A percentile compares a stretch with the other conserved stretches of the same genome.
These are phyloP conservation scores for Triplophysa siluroides DNA, from an alignment of 2,113 vertebrate genomes.

Conservation along the genomic window DNA sequence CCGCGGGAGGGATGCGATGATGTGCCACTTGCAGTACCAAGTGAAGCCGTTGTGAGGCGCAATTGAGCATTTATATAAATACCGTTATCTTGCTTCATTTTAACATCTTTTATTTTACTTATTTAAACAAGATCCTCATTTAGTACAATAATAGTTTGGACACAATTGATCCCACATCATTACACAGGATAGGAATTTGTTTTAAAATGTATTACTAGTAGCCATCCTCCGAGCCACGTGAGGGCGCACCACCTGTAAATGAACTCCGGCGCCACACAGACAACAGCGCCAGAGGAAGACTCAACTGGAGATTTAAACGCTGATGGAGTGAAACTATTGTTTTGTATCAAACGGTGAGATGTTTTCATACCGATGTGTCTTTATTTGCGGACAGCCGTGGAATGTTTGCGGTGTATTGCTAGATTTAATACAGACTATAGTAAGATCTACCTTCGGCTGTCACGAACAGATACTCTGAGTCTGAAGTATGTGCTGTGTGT, in stretches of 20 bases:
- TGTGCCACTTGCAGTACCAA: not conserved
- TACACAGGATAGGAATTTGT: no score
- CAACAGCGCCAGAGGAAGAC: not conserved
- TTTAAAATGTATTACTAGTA: no score
- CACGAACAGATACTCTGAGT: not conserved
- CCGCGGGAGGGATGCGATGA: not conserved
- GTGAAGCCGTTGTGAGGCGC: not conserved
- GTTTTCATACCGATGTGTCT: not conserved
- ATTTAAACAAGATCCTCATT: no score
- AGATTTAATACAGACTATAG: not conserved
- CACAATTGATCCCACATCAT: no score
- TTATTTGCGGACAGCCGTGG: no score
- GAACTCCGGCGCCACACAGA: not conserved
- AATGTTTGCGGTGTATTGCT: not conserved
- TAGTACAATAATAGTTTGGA: no score
- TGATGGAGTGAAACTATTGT: not conserved
- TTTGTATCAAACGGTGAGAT: not conserved
- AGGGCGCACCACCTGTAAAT: not conserved
- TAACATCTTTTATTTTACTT: no score
- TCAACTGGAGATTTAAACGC: not conserved
- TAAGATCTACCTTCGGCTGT: not conserved
- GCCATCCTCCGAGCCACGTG: constrained; percentile 15
- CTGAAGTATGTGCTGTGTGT: no score
- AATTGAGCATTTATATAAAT: no score
- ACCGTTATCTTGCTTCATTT: no score